Percentiles rank a stretch among this genome's conserved stretches.
Conservation (phyloP, 2,797 vertebrate genomes). For the Gymnothorax javanicus region DNA sequence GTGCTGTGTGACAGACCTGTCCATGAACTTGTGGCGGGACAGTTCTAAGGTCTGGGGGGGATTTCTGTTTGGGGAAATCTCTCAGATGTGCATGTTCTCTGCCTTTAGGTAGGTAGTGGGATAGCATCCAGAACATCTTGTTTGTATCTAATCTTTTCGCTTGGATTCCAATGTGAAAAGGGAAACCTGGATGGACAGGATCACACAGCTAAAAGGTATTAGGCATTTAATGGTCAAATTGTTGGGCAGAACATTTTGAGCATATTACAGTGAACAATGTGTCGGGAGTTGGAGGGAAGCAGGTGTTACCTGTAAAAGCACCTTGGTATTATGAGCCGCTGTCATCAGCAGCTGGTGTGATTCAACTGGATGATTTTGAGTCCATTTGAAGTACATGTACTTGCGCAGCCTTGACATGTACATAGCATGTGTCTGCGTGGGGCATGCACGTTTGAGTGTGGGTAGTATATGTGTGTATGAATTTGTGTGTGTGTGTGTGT, state of each 20-base stretch:
- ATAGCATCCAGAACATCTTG: neutral
- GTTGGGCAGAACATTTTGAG: neutral
- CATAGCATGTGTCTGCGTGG: neutral
- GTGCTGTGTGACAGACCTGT: neutral
- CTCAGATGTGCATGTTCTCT: neutral
- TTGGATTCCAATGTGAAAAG: no score
- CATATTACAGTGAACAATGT: neutral
- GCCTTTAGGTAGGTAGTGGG: neutral
- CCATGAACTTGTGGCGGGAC: neutral
- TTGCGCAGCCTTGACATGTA: no score
- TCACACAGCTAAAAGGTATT: no score
- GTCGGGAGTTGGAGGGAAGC: neutral
- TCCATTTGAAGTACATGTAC: no score
- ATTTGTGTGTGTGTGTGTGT: neutral
- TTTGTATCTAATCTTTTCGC: neutral
- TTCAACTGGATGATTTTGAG: neutral
- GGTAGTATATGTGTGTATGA: neutral
- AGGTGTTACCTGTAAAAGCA: neutral
- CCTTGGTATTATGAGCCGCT: neutral
- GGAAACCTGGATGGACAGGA: no score
- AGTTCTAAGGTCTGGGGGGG: neutral
- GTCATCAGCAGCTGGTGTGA: neutral
- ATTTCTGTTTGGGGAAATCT: neutral
- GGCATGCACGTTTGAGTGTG: constrained; percentile 2
- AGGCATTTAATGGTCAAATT: no score